Evolutionary conservation across 2,113 vertebrate species (phyloP), one percentile per base, ranked within the genome.

Genomic region (Callithrix jacchus): DNA sequence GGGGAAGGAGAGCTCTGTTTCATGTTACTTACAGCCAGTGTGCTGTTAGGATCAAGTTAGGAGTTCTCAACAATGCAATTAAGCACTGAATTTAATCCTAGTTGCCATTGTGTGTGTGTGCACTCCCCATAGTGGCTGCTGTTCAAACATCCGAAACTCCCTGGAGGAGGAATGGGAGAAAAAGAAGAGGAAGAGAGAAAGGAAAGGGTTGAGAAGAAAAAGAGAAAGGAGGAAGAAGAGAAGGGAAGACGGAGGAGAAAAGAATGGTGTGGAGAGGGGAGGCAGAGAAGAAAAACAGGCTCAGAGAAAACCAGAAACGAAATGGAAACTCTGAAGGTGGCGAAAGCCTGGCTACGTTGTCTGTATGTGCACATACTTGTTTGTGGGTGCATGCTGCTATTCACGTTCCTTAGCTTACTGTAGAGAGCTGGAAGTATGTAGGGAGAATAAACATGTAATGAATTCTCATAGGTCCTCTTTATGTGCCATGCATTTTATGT

Each of bases 81-180:
- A 87, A 97, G 54, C 92, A 93, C 35, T 64, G 84, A 85, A 27
- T 70, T 93, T 87, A 94, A 97, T 96, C 92, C 79, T 56, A 54
- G 27, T 68, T 81, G 52, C 32, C 2, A 11, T 12, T 71, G 27
- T 0, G 1, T 91, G 76, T 74, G 76, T 66, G 0, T 80, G 35
- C 92, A 92, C 92, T 77, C 81, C 64, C 86, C 96, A n/a, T 9
- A 3, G 86, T 88, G 97, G 94, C 91, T 79, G 56, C 93, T 79
- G 49, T 76, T 87, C 79, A 52, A 77, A 37, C 17, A 54, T 86
- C 56, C 85, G 95, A 96, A 92, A 96, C 71, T 12, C 32, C 18
- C 68, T 21, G 66, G 56, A 68, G 18, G 42, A 83, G 27, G 45
- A 52, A 42, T n/a, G 16, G 18, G 77, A 82, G 37, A 42, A 71